Conservation (phyloP, 1,140 invertebrate species). For the Leptopilina clavipes region DNA sequence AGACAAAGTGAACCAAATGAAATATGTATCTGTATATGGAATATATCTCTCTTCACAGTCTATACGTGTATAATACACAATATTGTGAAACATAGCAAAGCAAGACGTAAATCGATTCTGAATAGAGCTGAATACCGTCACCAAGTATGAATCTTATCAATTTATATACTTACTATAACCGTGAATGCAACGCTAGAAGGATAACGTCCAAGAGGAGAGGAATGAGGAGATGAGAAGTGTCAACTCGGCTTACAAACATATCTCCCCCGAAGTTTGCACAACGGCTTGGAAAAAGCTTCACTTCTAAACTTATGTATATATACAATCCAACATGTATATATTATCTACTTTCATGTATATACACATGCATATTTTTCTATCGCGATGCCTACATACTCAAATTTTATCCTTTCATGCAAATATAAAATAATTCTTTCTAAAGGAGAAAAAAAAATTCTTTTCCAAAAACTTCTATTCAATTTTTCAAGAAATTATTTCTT, state of each 20-base stretch:
- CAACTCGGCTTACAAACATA: conserved; percentile 3
- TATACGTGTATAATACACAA: background rate
- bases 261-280: conserved; percentile 22
- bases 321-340: background rate
- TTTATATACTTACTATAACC: conserved; percentile 24
- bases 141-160: conserved; percentile 17
- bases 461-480: too few relatives aligned
- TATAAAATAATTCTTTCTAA: background rate
- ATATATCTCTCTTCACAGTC: too few relatives aligned
- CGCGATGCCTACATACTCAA: background rate
- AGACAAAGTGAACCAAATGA: conserved; percentile 1
- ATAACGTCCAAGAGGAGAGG: conserved; percentile 14
- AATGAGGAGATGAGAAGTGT: conserved; percentile 17
- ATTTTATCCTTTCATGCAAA: background rate
- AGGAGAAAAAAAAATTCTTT: too few relatives aligned
- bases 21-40: background rate
- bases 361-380: background rate
- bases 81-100: background rate
- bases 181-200: background rate
- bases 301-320: conserved; percentile 17
- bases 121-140: conserved; percentile 24
- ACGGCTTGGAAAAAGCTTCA: background rate
- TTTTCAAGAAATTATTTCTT: too few relatives aligned
- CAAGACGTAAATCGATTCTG: conserved; percentile 3
- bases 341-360: background rate